Percentiles rank a stretch among this genome's conserved stretches.
Conservation (phyloP, 1,140 invertebrate genomes). For the Pogonus chalceus region DNA sequence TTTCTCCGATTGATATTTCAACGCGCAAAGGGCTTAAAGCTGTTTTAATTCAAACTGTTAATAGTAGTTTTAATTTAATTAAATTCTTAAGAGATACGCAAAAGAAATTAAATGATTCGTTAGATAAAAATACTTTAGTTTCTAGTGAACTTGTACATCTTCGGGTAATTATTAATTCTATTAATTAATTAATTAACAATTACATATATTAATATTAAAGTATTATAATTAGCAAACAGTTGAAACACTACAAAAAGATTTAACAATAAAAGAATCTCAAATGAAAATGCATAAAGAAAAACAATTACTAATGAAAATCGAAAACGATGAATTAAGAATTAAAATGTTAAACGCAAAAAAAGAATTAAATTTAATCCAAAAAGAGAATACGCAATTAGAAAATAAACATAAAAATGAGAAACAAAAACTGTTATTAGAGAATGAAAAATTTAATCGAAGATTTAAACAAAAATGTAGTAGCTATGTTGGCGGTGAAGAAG, state of each 20-base stretch:
- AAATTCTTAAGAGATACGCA: neutral
- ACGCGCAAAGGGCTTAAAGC: neutral
- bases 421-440: neutral
- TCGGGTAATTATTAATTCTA: neutral
- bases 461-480: neutral
- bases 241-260: neutral
- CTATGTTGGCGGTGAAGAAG: neutral
- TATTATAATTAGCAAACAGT: neutral
- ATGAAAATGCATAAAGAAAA: neutral
- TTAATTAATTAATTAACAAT: neutral
- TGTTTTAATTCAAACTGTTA: neutral
- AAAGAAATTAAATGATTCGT: neutral
- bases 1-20: neutral
- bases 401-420: neutral
- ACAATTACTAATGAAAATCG: neutral
- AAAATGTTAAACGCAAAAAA: neutral
- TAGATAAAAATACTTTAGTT: neutral
- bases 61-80: constrained; percentile 1
- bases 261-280: neutral
- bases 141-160: neutral
- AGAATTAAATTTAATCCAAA: neutral
- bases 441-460: neutral
- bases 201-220: neutral
- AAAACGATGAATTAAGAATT: neutral
- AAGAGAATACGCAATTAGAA: neutral